Evolutionary conservation across 2,113 vertebrate species (phyloP).

Genomic region (Chroicocephalus ridibundus): DNA sequence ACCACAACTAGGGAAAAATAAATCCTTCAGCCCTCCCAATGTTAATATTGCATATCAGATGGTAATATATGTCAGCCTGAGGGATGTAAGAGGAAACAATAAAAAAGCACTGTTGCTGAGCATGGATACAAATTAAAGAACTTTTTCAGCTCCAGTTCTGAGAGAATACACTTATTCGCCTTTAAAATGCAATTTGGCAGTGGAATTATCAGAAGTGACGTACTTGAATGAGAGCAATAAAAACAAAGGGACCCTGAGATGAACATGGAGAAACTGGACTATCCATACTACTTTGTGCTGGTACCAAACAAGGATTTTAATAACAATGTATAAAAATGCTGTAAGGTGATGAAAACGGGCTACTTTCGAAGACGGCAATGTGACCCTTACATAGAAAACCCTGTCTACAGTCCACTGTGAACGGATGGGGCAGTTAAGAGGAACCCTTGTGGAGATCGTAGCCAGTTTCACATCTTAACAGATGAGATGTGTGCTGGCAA

Average conservation of each 20-base stretch:
- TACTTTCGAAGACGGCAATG: conserved; percentile 9
- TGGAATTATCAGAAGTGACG: conserved; percentile 21
- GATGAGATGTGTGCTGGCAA: too few species aligned
- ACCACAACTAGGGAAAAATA: background rate
- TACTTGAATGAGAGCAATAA: background rate
- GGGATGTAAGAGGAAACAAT: background rate
- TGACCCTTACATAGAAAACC: background rate
- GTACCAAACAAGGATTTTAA: background rate
- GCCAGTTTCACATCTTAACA: background rate
- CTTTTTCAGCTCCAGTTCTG: background rate
- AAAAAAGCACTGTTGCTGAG: background rate
- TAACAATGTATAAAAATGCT: background rate
- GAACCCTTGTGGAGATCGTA: background rate
- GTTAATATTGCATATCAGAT: background rate
- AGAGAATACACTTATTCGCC: background rate
- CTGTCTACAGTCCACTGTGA: background rate
- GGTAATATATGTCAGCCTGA: background rate
- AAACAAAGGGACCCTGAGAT: background rate
- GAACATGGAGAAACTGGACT: background rate
- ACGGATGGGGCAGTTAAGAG: background rate
- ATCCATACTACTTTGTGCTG: background rate
- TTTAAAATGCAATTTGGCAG: background rate
- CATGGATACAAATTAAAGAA: background rate
- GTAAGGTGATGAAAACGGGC: background rate
- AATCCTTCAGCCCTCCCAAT: background rate